Evolutionary conservation across 2,113 vertebrate genomes (phyloP), one percentile per base, ranked within the genome.

Genomic region (Pleuronectes platessa): DNA sequence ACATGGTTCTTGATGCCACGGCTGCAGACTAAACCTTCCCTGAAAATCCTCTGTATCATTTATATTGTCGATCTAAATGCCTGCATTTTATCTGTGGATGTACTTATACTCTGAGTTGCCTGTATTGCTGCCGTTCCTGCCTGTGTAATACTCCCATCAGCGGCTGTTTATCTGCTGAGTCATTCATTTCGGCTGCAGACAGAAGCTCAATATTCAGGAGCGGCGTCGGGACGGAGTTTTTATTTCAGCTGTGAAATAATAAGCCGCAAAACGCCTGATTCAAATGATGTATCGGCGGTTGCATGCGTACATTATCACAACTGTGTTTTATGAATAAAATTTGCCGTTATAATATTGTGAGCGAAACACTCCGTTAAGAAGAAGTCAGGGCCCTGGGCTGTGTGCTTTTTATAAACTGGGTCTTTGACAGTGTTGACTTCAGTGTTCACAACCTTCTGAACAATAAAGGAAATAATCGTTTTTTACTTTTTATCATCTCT

Each of bases 91-190:
- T 63, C 60, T 76, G 53, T 0, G n/a, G 21, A 26, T 6, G 23
- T 37, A 20, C 40, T 13, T 31, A 54, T 59, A 37, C 67, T 76
- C 45, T 27, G 60, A 42, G 11, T 45, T 5, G 62, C 64, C 66
- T 54, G 15, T 56, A 40, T 26, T 20, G 53, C 59, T 40, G 49
- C 56, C 24, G 76, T 55, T 65, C 68, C 69, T 54, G 23, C 11
- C 61, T 74, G 70, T 69, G 51, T 68, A 82, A 78, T 55, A 21
- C 59, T 64, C 71, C 47, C 71, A 74, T 72, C 71, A 74, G 56
- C 58, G 21, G 66, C 70, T 68, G 60, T 67, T 84, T 67, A 76
- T 84, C 64, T 76, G 45, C 70, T 20, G 31, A 74, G 61, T 35
- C 15, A 58, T 54, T 78, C 65, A 71, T 75, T 59, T 71, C 27